Base-by-base conservation (phyloP, 2,797 vertebrate species). In the Thripadectes ignobilis region DNA sequence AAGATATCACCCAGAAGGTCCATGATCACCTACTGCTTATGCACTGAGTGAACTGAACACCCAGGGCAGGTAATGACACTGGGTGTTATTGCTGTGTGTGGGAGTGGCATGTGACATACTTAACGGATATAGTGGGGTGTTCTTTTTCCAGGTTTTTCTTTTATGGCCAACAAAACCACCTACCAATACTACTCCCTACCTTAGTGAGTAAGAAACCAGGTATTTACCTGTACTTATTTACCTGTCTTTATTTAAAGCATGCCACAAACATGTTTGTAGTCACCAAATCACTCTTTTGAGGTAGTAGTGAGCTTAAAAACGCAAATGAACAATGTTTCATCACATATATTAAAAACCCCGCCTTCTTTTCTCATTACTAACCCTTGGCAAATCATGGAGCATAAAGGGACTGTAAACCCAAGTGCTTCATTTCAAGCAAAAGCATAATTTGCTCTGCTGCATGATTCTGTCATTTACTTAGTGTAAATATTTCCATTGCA, bases 71-170 rank as follows among this genome's bases (percentile, higher is more conserved):
- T 34, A 11, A 19, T 24, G 81, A 30, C 27, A 66, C 3, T 30
- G 52, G 52, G 2, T 2, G 1, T 5, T 3, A 1, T 5, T 66
- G 14, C 23, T 2, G 2, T 2, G 0, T 23, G 3, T 9, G 51
- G 38, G 15, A 34, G 7, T 3, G 21, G 13, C 65, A 9, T 26
- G 54, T 12, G 52, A n/a, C 51, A n/a, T n/a, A 29, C 38, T 54
- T 54, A 46, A 46, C 1, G 5, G 27, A 26, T 7, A 23, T 6
- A 59, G 5, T 12, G 9, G 18, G 62, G 41, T 67, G 34, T 45
- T 73, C n/a, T 75, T 77, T 51, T 67, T 38, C 46, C 54, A 39
- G 18, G 24, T 19, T 79, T 90, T 59, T 72, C 20, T 82, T 80
- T 80, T 63, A 36, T 55, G 30, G 65, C n/a, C 4, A 39, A 29